A percentile compares a stretch with the other conserved stretches of the same genome.
Evolutionary conservation across 64 coral and sea anemone species (phyloP).

Genomic region (Montipora sp.): DNA sequence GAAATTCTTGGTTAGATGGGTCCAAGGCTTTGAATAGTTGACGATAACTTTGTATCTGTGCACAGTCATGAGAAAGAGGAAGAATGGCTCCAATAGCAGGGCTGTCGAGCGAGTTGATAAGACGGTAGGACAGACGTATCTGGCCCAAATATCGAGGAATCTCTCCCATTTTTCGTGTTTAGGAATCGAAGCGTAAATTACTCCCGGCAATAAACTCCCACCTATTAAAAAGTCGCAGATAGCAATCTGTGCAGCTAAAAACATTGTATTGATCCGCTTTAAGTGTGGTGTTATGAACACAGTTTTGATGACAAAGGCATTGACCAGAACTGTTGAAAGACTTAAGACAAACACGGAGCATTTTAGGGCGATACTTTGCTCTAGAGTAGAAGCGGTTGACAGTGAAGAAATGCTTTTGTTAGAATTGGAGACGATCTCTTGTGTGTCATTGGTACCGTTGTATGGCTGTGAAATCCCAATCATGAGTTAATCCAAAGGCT

Average conservation of each 20-base stretch:
- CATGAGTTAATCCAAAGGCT: too few relatives aligned
- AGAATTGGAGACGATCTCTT: background rate
- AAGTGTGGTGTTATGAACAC: background rate
- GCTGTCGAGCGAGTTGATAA: constrained; percentile 17
- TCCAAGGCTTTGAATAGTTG: background rate
- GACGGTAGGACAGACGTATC: background rate
- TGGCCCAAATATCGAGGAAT: background rate
- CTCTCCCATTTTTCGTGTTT: background rate
- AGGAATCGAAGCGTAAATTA: background rate
- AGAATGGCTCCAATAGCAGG: background rate
- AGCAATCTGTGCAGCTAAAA: constrained; percentile 13
- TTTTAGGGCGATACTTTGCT: background rate
- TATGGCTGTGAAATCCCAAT: background rate
- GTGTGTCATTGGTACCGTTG: background rate
- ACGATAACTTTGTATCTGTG: constrained; percentile 28
- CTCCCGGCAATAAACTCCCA: background rate
- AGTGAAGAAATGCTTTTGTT: background rate
- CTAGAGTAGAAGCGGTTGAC: background rate
- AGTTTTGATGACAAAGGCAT: background rate
- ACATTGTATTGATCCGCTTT: background rate
- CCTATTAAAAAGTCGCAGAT: constrained; percentile 15
- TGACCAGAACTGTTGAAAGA: background rate
- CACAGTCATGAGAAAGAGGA: constrained; percentile 14
- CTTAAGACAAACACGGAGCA: constrained; percentile 19
- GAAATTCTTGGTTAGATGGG: background rate